phyloP scores from a whole-genome alignment of 1,140 invertebrate genomes.

The Rhagoletis zephyria region DNA sequence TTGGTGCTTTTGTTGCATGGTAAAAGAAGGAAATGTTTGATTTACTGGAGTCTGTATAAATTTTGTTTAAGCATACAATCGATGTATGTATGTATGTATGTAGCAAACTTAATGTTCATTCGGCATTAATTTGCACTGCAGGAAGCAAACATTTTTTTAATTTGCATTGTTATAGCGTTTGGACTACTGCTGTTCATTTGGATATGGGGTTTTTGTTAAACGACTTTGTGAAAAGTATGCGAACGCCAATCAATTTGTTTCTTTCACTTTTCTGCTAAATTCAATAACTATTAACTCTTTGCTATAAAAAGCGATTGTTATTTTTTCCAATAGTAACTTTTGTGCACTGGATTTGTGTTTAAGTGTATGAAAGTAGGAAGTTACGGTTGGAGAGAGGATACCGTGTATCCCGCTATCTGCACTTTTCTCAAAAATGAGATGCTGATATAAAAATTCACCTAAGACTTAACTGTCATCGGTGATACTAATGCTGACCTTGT shows the following conservation, averaged over 20 bases:
- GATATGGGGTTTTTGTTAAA: background rate
- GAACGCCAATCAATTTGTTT: background rate
- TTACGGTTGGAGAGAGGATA: too few relatives aligned
- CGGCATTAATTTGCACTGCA: constrained; percentile 31
- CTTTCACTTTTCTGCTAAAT: background rate
- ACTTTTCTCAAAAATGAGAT: too few relatives aligned
- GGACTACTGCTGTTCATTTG: background rate
- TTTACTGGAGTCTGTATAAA: background rate
- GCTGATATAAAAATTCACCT: too few relatives aligned
- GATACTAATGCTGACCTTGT: too few relatives aligned
- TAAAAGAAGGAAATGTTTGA: constrained; percentile 24
- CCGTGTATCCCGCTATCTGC: too few relatives aligned
- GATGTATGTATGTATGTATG: background rate
- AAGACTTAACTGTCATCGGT: too few relatives aligned
- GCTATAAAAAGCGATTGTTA: background rate
- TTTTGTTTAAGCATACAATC: background rate
- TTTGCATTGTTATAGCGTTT: constrained; percentile 34
- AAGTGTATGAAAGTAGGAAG: too few relatives aligned
- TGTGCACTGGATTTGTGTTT: background rate
- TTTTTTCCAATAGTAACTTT: background rate
- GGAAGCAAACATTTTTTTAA: constrained; percentile 35
- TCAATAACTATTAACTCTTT: background rate
- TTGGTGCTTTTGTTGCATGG: background rate
- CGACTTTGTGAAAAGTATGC: background rate
- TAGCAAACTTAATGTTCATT: too few relatives aligned